Conservation (phyloP, 2,113 vertebrate genomes). For the Callocephalon fimbriatum region DNA sequence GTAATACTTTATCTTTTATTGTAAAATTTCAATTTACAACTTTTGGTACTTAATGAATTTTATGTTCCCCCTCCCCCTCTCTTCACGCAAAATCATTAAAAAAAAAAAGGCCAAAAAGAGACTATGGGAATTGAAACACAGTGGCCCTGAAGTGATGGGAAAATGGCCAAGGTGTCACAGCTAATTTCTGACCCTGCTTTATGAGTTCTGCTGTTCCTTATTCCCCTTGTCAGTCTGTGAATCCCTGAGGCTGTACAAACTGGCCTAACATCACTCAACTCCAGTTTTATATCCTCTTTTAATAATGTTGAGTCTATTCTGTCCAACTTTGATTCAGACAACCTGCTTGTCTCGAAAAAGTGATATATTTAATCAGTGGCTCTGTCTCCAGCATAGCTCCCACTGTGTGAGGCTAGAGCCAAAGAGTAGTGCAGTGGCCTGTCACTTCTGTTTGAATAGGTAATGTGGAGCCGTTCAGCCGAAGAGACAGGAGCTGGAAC, state of each 20-base stretch:
- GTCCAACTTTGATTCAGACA: constrained; percentile 88
- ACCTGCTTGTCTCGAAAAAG: constrained; percentile 87
- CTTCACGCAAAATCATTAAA: not conserved
- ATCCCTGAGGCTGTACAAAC: constrained; percentile 83
- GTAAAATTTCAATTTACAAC: constrained; percentile 57
- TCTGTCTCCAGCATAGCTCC: constrained; percentile 80
- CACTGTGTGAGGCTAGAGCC: constrained; percentile 86
- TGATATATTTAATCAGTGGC: constrained; percentile 86
- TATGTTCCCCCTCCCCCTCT: not conserved
- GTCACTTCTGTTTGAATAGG: constrained; percentile 98
- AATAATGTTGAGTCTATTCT: constrained; percentile 85
- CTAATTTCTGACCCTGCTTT: constrained; percentile 83
- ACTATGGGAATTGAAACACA: constrained; percentile 74
- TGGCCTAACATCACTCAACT: constrained; percentile 90
- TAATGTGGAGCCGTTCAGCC: constrained; percentile 92
- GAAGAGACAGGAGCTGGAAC: constrained; percentile 95
- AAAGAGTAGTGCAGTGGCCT: constrained; percentile 87
- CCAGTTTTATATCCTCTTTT: constrained; percentile 83
- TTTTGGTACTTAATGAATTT: not conserved
- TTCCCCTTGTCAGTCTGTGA: constrained; percentile 82
- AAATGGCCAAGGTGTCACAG: constrained; percentile 82
- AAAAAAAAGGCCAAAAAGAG: constrained; percentile 63
- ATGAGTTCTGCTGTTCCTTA: constrained; percentile 81
- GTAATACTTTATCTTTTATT: constrained; percentile 53
- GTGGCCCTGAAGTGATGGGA: constrained; percentile 79